A percentile compares a stretch with the other conserved stretches of the same genome.
Evolutionary conservation across 2,797 vertebrate species (phyloP).

Genomic region (Echiichthys vipera): DNA sequence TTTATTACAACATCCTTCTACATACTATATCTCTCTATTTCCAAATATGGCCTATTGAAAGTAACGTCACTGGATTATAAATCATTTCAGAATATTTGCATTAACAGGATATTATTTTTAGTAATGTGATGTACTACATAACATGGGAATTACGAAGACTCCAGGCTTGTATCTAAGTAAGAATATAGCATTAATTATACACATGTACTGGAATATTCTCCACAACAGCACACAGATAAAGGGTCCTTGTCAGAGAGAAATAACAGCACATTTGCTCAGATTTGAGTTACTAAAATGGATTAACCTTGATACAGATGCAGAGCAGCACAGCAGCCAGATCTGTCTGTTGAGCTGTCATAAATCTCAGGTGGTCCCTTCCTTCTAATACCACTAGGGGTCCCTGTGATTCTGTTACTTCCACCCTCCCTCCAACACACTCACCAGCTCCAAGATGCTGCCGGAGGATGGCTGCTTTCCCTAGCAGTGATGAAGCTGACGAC

Average conservation of each 20-base stretch:
- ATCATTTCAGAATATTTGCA: background rate
- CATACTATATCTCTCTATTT: background rate
- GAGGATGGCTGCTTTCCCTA: constrained; percentile 84
- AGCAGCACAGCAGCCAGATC: background rate
- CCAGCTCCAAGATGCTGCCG: constrained; percentile 88
- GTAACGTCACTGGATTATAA: background rate
- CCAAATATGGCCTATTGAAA: background rate
- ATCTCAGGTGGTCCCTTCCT: constrained; percentile 6
- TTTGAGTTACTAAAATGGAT: constrained; percentile 18
- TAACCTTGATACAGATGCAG: constrained; percentile 23
- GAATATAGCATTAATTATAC: no score
- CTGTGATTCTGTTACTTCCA: constrained; percentile 59
- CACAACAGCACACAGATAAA: constrained; percentile 3
- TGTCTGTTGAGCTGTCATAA: constrained; percentile 7
- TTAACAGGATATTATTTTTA: background rate
- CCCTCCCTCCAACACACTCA: constrained; percentile 72
- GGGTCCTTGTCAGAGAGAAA: background rate
- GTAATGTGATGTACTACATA: background rate
- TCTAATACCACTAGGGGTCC: constrained; percentile 57
- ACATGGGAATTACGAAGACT: background rate
- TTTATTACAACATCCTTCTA: background rate
- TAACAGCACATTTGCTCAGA: constrained; percentile 1
- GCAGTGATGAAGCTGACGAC: constrained; percentile 86
- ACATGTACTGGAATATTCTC: no score
- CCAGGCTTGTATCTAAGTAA: no score